phyloP scores from a whole-genome alignment of 2,888 invertebrate genomes.

The Oligia fasciuncula region DNA sequence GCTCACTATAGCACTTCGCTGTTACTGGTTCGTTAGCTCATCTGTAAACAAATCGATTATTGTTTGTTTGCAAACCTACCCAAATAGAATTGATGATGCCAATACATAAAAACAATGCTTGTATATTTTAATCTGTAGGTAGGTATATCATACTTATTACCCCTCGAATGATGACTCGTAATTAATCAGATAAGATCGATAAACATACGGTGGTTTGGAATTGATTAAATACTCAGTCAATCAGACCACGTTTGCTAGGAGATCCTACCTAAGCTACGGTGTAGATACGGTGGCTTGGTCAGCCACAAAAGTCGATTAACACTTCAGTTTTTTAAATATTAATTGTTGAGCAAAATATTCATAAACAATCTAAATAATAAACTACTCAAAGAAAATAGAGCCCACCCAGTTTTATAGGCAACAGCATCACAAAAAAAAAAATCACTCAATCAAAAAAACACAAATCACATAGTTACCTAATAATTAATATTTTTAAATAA shows the following conservation, averaged over 20 bases:
- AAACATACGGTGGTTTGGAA: background rate
- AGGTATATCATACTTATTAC: background rate
- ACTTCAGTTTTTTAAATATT: background rate
- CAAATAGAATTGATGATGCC: constrained; percentile 12
- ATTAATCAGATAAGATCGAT: background rate
- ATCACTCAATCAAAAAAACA: too few species aligned
- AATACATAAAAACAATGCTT: constrained; percentile 17
- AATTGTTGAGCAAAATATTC: too few species aligned
- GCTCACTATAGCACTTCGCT: constrained; percentile 34
- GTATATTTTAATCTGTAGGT: constrained; percentile 3
- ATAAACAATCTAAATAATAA: too few species aligned
- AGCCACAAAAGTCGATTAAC: background rate
- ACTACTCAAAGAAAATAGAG: too few species aligned
- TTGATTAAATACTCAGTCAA: background rate
- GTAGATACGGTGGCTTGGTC: background rate
- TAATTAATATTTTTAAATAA: too few species aligned
- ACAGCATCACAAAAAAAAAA: too few species aligned
- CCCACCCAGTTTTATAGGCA: too few species aligned
- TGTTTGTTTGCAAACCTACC: constrained; percentile 35
- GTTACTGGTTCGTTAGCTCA: constrained; percentile 19
- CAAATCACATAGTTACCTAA: too few species aligned
- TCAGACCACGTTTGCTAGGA: background rate
- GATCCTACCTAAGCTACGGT: background rate
- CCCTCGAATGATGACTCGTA: background rate
- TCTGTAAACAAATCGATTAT: constrained; percentile 30